Base-by-base conservation (phyloP, 2,888 invertebrate species). In the Baccha elongata region DNA sequence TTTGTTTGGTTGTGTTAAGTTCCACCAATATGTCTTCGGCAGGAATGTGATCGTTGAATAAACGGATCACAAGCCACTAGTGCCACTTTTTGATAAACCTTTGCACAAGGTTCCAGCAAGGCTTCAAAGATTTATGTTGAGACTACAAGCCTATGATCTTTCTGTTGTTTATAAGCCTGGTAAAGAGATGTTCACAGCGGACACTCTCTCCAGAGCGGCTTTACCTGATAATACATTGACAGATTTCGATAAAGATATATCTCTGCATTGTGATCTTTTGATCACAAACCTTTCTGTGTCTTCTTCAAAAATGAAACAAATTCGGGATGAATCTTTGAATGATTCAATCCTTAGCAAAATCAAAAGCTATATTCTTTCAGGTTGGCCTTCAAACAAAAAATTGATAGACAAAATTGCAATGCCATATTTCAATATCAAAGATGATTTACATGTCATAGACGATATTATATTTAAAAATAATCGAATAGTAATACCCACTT, bases 371-470 rank as follows among this genome's bases (percentile, higher is more conserved):
- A 35, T 19, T 35, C 11, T 4, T 26, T 26, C 53, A 53, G 19
- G 35, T 0, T 35, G 35, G 35, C 53, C 53, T 3, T 32, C 17
- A 11, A 35, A 35, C 17, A 53, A 53, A 53, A 53, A 7, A 1
- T 19, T 2, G 19, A 48, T 53, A 53, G 53, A 35, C 35, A 11
- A 17, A 4, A 35, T 26, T 35, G 53, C 35, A 6, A 13, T 35
- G 53, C 53, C 35, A 5, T 53, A 19, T 23, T 53, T 19, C 11
- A 53, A 53, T 35, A 53, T 11, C 19, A 53, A 53, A 53, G 35
- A 35, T 19, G 53, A 29, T 11, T 29, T 50, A 5, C 29, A 50
- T 19, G 50, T 15, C 29, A 50, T 29, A 29, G n/a, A 29, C n/a
- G 13, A 32, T 8, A n/a, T 17, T 11, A 15, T 29, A 15, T 50